Conservation (phyloP, 2,113 vertebrate species). For the Micronycteris hirsuta region DNA sequence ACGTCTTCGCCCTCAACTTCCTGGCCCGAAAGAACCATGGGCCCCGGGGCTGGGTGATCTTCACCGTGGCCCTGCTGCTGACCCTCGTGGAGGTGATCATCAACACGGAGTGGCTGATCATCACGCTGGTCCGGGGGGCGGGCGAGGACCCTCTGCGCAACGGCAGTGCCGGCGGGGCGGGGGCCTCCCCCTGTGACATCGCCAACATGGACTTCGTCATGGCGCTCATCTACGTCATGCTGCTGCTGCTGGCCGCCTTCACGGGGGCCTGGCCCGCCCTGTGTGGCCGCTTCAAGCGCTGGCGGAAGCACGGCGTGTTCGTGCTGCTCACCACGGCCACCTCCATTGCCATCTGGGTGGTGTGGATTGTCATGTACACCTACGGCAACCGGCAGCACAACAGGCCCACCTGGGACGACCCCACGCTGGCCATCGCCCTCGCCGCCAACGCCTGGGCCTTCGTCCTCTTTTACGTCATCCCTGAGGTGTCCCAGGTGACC, state of each 20-base stretch:
- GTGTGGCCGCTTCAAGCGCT: conserved; percentile 83
- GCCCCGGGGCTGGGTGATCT: conserved; percentile 83
- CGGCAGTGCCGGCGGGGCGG: neutral
- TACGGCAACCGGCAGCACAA: conserved; percentile 82
- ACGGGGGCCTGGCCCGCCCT: conserved; percentile 79
- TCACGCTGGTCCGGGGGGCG: conserved; percentile 85
- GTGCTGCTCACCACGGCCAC: conserved; percentile 82
- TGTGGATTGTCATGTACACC: conserved; percentile 93
- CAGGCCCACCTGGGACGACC: conserved; percentile 87
- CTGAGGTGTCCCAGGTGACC: conserved; percentile 86
- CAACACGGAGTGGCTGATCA: conserved; percentile 95
- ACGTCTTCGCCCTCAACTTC: conserved; percentile 87
- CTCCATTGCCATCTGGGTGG: conserved; percentile 91
- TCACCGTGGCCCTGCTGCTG: conserved; percentile 82
- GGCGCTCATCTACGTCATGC: conserved; percentile 95
- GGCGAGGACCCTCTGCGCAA: neutral
- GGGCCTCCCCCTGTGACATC: conserved; percentile 81
- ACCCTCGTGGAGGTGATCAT: conserved; percentile 92
- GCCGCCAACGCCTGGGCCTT: conserved; percentile 90
- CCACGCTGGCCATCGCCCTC: conserved; percentile 92
- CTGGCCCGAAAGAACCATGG: conserved; percentile 79
- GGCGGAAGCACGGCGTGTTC: conserved; percentile 84
- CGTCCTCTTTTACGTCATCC: conserved; percentile 88
- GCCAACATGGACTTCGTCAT: conserved; percentile 91
- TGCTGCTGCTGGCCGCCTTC: conserved; percentile 82